These are phyloP conservation scores for Stigmatopora nigra DNA, from an alignment of 2,113 vertebrate genomes.

Conservation along the genomic window DNA sequence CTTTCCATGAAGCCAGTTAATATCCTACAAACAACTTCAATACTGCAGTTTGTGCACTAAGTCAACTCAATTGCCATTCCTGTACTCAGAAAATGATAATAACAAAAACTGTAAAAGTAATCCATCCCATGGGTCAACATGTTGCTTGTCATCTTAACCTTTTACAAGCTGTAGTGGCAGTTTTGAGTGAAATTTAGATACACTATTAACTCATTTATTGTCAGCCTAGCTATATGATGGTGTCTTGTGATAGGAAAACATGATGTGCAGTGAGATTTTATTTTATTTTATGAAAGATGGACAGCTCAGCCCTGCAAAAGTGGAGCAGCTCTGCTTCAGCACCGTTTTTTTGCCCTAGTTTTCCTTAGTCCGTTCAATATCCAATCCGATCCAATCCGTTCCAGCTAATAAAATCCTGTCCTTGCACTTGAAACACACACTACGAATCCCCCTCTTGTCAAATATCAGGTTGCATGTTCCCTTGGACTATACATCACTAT, in stretches of 20 bases:
- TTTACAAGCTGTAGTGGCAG: too few species aligned
- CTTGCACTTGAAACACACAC: slow-evolving; percentile 6
- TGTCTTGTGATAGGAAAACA: too few species aligned
- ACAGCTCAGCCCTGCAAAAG: too few species aligned
- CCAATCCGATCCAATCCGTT: neutral
- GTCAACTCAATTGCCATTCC: neutral
- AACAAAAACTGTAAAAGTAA: too few species aligned
- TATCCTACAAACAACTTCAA: slow-evolving; percentile 40
- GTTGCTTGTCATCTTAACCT: too few species aligned
- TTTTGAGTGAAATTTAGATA: too few species aligned
- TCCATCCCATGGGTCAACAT: too few species aligned
- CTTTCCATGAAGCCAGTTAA: slow-evolving; percentile 39
- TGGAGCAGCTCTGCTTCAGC: neutral
- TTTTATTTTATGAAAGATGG: too few species aligned
- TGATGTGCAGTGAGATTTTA: too few species aligned
- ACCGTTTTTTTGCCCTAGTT: neutral
- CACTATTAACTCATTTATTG: too few species aligned
- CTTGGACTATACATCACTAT: slow-evolving; percentile 20
- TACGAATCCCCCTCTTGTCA: neutral
- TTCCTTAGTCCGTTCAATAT: neutral
- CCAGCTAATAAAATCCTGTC: slow-evolving; percentile 5
- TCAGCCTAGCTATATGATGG: too few species aligned
- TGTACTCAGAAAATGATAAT: too few species aligned
- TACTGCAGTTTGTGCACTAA: slow-evolving; percentile 29
- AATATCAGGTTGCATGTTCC: slow-evolving; percentile 21